Conservation (phyloP, 2,888 invertebrate species). For the Aphidius colemani region DNA sequence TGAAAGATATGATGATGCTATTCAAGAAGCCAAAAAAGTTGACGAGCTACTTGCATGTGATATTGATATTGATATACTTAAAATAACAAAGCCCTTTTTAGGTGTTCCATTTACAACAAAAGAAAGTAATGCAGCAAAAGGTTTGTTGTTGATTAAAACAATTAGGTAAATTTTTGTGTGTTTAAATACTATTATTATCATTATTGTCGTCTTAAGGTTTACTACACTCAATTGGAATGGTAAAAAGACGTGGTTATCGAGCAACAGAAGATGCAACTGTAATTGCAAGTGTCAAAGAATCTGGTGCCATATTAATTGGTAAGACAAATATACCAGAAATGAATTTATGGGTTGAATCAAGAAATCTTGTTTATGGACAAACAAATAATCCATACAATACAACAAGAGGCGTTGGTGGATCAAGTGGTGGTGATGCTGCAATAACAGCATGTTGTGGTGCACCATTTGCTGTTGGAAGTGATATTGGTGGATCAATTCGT, state of each 20-base stretch:
- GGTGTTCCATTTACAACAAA: constrained; percentile 93
- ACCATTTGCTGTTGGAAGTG: constrained; percentile 85
- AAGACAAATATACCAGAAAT: constrained; percentile 94
- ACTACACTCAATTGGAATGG: constrained; percentile 71
- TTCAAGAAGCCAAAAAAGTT: constrained; percentile 76
- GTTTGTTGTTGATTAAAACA: constrained; percentile 49
- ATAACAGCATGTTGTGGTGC: constrained; percentile 79
- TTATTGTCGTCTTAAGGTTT: constrained; percentile 49
- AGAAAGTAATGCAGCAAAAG: constrained; percentile 81
- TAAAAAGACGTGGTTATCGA: constrained; percentile 66
- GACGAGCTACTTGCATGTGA: constrained; percentile 70
- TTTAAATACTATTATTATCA: background rate
- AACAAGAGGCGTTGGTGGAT: constrained; percentile 86
- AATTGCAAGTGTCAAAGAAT: constrained; percentile 71
- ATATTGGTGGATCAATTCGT: constrained; percentile 96
- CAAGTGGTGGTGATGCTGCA: constrained; percentile 86
- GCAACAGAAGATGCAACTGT: constrained; percentile 79
- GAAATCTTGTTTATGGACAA: constrained; percentile 86
- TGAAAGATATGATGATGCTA: constrained; percentile 76
- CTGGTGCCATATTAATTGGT: constrained; percentile 86
- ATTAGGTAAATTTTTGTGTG: too few species aligned
- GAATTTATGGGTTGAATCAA: constrained; percentile 89
- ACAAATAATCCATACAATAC: constrained; percentile 91
- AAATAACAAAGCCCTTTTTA: constrained; percentile 77
- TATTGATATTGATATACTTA: constrained; percentile 66